phyloP scores from a whole-genome alignment of 2,797 vertebrate genomes.

The Myripristis murdjan region DNA sequence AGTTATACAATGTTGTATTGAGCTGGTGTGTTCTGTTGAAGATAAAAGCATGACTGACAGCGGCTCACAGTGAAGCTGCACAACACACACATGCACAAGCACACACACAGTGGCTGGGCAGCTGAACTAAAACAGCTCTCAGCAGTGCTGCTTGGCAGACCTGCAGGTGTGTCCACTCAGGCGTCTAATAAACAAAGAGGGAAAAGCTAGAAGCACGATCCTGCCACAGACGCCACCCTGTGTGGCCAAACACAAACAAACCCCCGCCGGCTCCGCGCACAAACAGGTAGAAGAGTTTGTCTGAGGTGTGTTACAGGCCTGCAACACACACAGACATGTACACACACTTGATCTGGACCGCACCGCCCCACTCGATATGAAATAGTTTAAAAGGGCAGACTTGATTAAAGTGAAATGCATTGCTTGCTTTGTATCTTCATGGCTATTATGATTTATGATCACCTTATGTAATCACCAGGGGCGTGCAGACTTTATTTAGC shows the following conservation, averaged over 20 bases:
- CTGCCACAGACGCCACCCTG: conserved; percentile 30
- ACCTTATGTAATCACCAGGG: no score
- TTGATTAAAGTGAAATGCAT: no score
- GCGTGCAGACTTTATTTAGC: no score
- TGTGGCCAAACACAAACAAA: conserved; percentile 51
- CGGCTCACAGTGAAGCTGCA: conserved; percentile 1
- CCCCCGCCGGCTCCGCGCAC: conserved; percentile 27
- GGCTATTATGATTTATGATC: no score
- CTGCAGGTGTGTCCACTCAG: conserved; percentile 60
- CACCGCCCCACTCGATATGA: not conserved
- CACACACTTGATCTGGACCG: not conserved
- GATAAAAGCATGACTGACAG: conserved; percentile 33
- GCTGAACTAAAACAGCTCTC: conserved; percentile 56
- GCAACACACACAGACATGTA: not conserved
- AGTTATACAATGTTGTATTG: conserved; percentile 2
- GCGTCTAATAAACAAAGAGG: conserved; percentile 61
- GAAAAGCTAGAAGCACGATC: conserved; percentile 57
- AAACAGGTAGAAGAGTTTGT: conserved; percentile 9
- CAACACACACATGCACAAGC: not conserved
- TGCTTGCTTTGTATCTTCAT: no score
- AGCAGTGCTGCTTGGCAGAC: conserved; percentile 44
- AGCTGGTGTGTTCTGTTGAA: conserved; percentile 2
- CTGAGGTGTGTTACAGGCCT: not conserved
- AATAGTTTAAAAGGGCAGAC: not conserved
- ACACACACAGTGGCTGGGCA: conserved; percentile 21